These are phyloP conservation scores for Spea multiplicata DNA, from an alignment of 2,113 vertebrate species.

Conservation along the genomic window DNA sequence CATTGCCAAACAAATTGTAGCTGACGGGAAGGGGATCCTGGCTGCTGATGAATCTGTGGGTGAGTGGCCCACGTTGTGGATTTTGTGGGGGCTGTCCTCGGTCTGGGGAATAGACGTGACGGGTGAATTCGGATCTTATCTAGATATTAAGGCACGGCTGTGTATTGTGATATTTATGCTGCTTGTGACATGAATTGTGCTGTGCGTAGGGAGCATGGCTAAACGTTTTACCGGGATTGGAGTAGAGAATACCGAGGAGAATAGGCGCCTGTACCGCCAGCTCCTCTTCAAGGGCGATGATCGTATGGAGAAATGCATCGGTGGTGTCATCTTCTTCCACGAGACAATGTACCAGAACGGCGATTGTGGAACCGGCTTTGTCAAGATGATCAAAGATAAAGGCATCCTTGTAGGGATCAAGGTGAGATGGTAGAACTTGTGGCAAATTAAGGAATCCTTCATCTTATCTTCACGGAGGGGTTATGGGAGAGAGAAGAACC, in stretches of 20 bases:
- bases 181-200: background rate
- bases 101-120: too few species aligned
- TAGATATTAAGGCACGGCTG: too few species aligned
- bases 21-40: conserved; percentile 92
- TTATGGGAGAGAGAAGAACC: too few species aligned
- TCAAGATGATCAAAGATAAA: conserved; percentile 87
- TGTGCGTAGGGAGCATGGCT: conserved; percentile 86
- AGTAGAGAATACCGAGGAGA: conserved; percentile 96
- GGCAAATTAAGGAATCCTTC: conserved; percentile 54
- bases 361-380: conserved; percentile 82
- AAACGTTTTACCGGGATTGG: conserved; percentile 93
- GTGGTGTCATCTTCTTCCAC: conserved; percentile 96
- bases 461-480: too few species aligned
- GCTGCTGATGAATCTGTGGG: conserved; percentile 97
- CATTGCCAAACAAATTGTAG: conserved; percentile 82
- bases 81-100: too few species aligned
- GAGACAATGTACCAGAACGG: conserved; percentile 96
- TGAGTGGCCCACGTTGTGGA: conserved; percentile 59
- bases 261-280: conserved; percentile 90
- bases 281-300: conserved; percentile 89
- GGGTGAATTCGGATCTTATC: too few species aligned
- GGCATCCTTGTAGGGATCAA: conserved; percentile 91
- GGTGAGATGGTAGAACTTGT: conserved; percentile 60
- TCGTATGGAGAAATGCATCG: conserved; percentile 86
- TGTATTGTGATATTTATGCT: background rate